Evolutionary conservation across 37 sponge, comb jelly and placozoan genomes (phyloP), one percentile per base, ranked within the genome.

Genomic region (Halisarca cf. caerulea): DNA sequence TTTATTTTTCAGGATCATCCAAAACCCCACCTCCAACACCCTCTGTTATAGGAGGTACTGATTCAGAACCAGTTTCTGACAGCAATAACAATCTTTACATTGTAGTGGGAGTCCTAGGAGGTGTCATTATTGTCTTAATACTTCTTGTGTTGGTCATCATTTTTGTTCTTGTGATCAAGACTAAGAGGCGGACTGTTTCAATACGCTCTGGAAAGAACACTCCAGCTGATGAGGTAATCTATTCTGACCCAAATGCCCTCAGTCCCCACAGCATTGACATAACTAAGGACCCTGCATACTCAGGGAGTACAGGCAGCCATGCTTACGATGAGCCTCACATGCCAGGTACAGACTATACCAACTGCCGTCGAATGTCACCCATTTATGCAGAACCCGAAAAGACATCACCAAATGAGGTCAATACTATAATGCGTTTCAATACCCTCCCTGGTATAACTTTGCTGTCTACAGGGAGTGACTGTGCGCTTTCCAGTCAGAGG

Each of bases 351-450:
- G 18, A 37, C 37, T 74, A 74, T 74, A 37, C 77, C 15, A 74
- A 74, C 77, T n/a, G 25, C 30, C 32, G 77, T 20, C n/a, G 25
- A 37, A 62, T 28, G 64, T 74, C 77, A n/a, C 77, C 77, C 2
- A 44, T 64, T 51, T 80, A 36, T 28, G 73, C 40, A 11, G 86
- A 82, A 35, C 83, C 91, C 17, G 66, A n/a, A 0, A 24, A 2
- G 3, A 45, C 78, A 3, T 36, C 34, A 0, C 87, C 88, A 47
- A 80, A 51, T 20, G 62, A 39, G 61, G 25, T 62, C 30, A n/a
- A n/a, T n/a, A n/a, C n/a, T n/a, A n/a, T n/a, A n/a, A 20, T 23
- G 15, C 9, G 15, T 20, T 7, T 28, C 25, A 20, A 20, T 7
- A 7, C 64, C 7, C 30, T 28, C 64, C 25, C 64, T 20, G 6